Evolutionary conservation across 1,140 invertebrate species (phyloP).

Genomic region (Drosophila santomea): DNA sequence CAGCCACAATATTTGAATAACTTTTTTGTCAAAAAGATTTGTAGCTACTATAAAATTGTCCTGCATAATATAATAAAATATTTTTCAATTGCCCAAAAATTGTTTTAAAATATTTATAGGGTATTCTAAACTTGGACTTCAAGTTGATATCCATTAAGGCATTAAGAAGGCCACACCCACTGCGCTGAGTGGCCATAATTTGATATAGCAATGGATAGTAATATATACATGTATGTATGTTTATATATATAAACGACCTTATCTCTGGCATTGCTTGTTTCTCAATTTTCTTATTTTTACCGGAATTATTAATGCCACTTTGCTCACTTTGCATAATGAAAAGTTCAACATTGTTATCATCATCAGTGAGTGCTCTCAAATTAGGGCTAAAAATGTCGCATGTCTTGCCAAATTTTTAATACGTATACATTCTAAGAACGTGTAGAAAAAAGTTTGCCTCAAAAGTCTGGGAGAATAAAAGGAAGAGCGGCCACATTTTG

Average conservation of each 20-base stretch:
- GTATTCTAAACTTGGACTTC: background rate
- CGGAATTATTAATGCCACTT: conserved; percentile 62
- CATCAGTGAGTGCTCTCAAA: conserved; percentile 59
- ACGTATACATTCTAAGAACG: conserved; percentile 34
- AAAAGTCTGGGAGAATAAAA: conserved; percentile 24
- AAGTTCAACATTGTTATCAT: conserved; percentile 50
- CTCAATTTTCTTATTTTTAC: conserved; percentile 13
- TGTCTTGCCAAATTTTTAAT: conserved; percentile 54
- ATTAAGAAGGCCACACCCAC: conserved; percentile 17
- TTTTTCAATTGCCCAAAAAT: too few species aligned
- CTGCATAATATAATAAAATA: too few species aligned
- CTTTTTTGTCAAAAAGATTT: too few species aligned
- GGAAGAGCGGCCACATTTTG: conserved; percentile 17
- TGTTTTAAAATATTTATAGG: background rate
- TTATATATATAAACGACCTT: conserved; percentile 19
- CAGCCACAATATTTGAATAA: too few species aligned
- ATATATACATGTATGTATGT: background rate
- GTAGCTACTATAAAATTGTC: too few species aligned
- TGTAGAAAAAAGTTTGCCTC: conserved; percentile 16
- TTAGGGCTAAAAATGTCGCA: conserved; percentile 68
- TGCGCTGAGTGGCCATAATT: conserved; percentile 27
- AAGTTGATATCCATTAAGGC: too few species aligned
- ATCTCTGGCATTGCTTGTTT: conserved; percentile 29
- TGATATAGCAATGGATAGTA: conserved; percentile 40
- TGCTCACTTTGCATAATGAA: conserved; percentile 72